A percentile compares a stretch with the other conserved stretches of the same genome.
Conservation (phyloP, 2,797 vertebrate genomes). For the Chiloscyllium punctatum region DNA sequence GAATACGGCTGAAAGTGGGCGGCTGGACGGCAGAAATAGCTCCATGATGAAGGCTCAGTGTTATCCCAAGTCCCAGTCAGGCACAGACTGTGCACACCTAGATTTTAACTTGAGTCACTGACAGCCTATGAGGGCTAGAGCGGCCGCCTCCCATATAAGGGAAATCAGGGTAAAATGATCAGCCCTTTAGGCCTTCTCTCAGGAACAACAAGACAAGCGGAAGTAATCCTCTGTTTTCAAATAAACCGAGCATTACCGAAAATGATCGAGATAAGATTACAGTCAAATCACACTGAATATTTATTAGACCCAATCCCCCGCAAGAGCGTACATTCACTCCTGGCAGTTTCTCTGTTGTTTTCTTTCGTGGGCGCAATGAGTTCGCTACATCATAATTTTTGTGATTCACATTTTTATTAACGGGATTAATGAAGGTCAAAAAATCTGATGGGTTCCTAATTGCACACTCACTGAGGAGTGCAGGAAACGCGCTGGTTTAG, state of each 20-base stretch:
- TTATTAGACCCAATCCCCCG: slow-evolving; percentile 45
- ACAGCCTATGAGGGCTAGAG: not conserved
- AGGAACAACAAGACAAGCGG: slow-evolving; percentile 51
- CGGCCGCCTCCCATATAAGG: slow-evolving; percentile 32
- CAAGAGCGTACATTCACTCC: not conserved
- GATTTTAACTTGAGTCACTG: not conserved
- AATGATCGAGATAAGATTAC: slow-evolving; percentile 52
- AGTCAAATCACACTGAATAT: slow-evolving; percentile 51
- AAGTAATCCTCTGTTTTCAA: slow-evolving; percentile 53
- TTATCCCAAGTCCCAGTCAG: not conserved
- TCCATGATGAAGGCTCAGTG: slow-evolving; percentile 12
- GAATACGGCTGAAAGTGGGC: not conserved
- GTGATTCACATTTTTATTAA: not conserved
- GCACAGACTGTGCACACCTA: slow-evolving; percentile 8
- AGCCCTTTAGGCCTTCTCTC: slow-evolving; percentile 14
- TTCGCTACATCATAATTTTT: not conserved
- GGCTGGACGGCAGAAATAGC: slow-evolving; percentile 5
- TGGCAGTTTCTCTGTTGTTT: not conserved
- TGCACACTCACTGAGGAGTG: not conserved
- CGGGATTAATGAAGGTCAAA: not conserved
- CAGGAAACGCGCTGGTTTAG: not conserved
- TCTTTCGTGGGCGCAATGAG: not conserved
- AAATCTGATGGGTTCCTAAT: not conserved
- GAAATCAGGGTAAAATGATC: slow-evolving; percentile 33
- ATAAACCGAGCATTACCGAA: slow-evolving; percentile 54